A percentile compares a stretch with the other conserved stretches of the same genome.
Conservation (phyloP, 2,797 vertebrate species). For the Pampus argenteus region DNA sequence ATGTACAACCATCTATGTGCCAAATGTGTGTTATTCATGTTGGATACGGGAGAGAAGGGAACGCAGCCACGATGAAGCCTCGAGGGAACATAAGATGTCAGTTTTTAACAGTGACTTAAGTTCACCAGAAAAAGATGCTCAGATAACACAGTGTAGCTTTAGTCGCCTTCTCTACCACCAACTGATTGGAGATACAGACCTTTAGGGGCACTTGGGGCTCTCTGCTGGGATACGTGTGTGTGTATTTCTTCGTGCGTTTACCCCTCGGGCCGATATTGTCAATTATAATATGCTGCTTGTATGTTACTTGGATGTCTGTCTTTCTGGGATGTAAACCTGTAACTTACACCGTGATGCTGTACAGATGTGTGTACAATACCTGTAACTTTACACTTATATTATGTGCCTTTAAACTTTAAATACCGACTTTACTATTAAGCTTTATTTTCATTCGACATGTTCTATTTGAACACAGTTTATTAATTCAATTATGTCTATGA, state of each 20-base stretch:
- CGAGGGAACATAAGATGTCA: conserved; percentile 29
- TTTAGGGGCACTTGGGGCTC: conserved; percentile 43
- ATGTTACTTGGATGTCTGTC: conserved; percentile 8
- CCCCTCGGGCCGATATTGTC: conserved; percentile 33
- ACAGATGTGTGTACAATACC: not conserved
- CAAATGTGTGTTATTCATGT: not conserved
- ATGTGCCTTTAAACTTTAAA: not conserved
- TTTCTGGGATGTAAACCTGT: not conserved
- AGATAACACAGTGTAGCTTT: conserved; percentile 25
- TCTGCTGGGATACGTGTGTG: conserved; percentile 5
- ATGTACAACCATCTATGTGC: not conserved
- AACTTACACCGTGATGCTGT: not conserved
- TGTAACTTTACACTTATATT: not conserved
- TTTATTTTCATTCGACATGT: not conserved
- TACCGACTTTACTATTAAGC: not conserved
- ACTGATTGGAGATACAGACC: conserved; percentile 47
- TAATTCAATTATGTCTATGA: too few relatives aligned
- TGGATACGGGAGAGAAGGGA: not conserved
- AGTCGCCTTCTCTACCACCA: conserved; percentile 11
- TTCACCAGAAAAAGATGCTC: conserved; percentile 9
- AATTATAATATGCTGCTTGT: conserved; percentile 26
- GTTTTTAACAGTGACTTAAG: conserved; percentile 28
- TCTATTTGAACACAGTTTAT: not conserved
- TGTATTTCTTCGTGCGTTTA: conserved; percentile 25
- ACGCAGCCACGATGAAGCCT: not conserved